Conservation (phyloP, 2,888 invertebrate genomes). For the Cephus nigrinus region DNA sequence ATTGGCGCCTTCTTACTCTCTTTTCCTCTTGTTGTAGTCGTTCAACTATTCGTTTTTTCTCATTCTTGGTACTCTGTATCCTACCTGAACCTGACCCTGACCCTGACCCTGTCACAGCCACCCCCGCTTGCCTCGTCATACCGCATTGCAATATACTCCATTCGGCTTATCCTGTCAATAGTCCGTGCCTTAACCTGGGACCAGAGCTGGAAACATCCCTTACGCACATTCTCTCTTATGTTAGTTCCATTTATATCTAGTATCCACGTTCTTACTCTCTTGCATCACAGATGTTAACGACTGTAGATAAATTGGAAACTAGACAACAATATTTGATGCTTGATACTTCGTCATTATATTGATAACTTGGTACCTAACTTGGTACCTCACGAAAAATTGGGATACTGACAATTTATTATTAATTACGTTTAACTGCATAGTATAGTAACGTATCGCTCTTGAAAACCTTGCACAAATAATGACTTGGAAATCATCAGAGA, state of each 20-base stretch:
- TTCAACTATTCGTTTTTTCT: neutral
- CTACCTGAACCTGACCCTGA: neutral
- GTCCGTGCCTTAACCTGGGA: neutral
- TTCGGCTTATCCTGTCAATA: neutral
- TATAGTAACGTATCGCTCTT: no score
- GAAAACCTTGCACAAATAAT: neutral
- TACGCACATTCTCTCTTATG: neutral
- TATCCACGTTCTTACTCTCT: neutral
- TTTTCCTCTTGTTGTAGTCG: neutral
- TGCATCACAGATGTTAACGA: neutral
- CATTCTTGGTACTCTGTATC: neutral
- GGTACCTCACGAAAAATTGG: neutral
- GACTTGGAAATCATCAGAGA: neutral
- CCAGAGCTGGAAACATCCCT: neutral
- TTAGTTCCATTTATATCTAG: neutral
- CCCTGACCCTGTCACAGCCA: neutral
- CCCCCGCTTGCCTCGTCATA: neutral
- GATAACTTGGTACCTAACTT: no score
- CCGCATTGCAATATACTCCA: neutral
- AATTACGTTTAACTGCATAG: neutral
- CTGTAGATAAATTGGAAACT: neutral
- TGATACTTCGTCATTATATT: neutral
- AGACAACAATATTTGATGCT: neutral
- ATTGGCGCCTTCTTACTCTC: neutral
- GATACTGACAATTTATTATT: neutral